Conservation (phyloP, 2,888 invertebrate genomes). For the Spodoptera picta region DNA sequence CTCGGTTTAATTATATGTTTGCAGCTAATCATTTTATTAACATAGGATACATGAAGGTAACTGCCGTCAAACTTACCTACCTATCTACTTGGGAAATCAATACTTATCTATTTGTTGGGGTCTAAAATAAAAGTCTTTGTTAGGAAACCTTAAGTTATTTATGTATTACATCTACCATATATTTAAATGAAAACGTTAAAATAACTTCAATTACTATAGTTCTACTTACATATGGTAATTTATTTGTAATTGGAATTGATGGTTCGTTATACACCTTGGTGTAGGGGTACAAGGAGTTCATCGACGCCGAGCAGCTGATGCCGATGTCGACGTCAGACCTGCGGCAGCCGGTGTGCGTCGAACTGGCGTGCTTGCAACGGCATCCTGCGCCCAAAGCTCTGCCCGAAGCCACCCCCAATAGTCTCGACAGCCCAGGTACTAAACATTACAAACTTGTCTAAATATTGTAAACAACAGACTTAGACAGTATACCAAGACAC, state of each 20-base stretch:
- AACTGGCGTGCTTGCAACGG: conserved; percentile 91
- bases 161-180: no score
- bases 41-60: conserved; percentile 53
- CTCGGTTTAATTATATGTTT: conserved; percentile 39
- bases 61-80: conserved; percentile 12
- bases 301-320: conserved; percentile 96
- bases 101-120: not conserved
- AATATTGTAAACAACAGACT: conserved; percentile 55
- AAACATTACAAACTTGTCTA: no score
- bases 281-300: conserved; percentile 96
- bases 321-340: conserved; percentile 95
- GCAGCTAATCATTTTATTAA: conserved; percentile 46
- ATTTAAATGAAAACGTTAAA: conserved; percentile 2
- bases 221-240: not conserved
- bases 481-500: no score
- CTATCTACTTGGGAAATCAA: no score
- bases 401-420: conserved; percentile 86
- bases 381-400: conserved; percentile 86
- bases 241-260: conserved; percentile 18
- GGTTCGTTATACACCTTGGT: conserved; percentile 49
- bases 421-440: conserved; percentile 86
- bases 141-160: no score
- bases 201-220: not conserved
- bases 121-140: not conserved
- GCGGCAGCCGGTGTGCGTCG: conserved; percentile 94